A percentile compares a stretch with the other conserved stretches of the same genome.
phyloP scores from a whole-genome alignment of 2,797 vertebrate species.

The Oreonectes daqikongensis region DNA sequence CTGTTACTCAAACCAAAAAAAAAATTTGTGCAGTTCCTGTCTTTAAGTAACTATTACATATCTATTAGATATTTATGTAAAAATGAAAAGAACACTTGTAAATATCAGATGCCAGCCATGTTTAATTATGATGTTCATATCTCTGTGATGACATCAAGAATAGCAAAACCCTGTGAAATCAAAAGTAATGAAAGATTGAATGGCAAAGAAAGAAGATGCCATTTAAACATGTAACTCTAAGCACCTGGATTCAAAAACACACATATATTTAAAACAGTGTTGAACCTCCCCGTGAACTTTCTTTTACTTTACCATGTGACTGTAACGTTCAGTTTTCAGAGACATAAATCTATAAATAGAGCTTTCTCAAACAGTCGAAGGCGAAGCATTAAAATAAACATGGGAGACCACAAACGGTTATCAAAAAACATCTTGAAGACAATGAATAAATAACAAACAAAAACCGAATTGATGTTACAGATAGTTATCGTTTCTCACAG shows the following conservation, averaged over 20 bases:
- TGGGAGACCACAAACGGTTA: neutral
- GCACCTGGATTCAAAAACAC: neutral
- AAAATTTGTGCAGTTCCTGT: neutral
- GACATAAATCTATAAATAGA: neutral
- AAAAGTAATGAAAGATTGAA: neutral
- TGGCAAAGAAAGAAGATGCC: neutral
- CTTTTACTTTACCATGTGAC: neutral
- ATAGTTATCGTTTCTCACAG: neutral
- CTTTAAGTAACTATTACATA: constrained; percentile 20
- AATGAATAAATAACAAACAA: too few relatives aligned
- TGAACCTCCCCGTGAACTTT: neutral
- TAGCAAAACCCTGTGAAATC: neutral
- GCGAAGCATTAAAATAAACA: neutral
- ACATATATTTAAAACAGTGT: neutral
- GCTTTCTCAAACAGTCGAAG: neutral
- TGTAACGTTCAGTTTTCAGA: neutral
- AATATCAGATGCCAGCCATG: too few relatives aligned
- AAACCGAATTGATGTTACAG: too few relatives aligned
- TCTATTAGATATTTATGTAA: neutral
- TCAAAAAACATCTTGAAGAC: neutral
- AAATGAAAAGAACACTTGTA: too few relatives aligned
- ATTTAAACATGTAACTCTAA: neutral
- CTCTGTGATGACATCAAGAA: too few relatives aligned
- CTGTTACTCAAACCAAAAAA: neutral
- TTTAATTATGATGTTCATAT: too few relatives aligned